Percentiles rank a stretch among this genome's conserved stretches.
Conservation (phyloP, 2,797 vertebrate species). For the Parotocinclus haroldoi region DNA sequence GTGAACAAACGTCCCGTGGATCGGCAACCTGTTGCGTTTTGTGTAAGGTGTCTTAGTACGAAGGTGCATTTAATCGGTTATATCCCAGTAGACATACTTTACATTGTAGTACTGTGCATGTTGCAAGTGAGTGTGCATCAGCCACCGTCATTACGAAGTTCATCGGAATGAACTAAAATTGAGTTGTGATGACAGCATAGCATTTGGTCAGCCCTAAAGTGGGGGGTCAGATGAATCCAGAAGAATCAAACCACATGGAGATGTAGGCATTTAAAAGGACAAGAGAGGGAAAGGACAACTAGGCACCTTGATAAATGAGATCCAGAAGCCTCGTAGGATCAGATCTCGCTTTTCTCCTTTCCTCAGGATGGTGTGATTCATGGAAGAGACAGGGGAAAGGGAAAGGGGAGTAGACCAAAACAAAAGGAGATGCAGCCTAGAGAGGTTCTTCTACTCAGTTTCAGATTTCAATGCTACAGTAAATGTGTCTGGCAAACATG, state of each 20-base stretch:
- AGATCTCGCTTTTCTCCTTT: constrained; percentile 37
- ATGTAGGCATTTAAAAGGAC: constrained; percentile 16
- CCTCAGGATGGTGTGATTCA: constrained; percentile 52
- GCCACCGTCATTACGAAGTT: constrained; percentile 16
- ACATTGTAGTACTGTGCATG: constrained; percentile 16
- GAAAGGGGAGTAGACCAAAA: constrained; percentile 19
- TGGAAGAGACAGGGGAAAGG: constrained; percentile 49
- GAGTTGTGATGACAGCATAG: constrained; percentile 36
- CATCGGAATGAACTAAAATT: constrained; percentile 4
- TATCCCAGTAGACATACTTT: constrained; percentile 13
- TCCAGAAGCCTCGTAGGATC: constrained; percentile 38
- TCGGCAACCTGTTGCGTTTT: constrained; percentile 30
- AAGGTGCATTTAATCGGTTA: not conserved
- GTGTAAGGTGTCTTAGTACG: constrained; percentile 25
- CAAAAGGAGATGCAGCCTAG: constrained; percentile 9
- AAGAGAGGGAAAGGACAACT: constrained; percentile 36
- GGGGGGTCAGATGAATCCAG: constrained; percentile 31
- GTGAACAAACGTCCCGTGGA: constrained; percentile 30
- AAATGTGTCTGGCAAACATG: no score
- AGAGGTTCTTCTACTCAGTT: constrained; percentile 1
- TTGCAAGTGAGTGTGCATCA: constrained; percentile 19
- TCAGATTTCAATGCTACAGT: not conserved
- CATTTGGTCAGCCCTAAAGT: constrained; percentile 36
- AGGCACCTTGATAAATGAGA: constrained; percentile 51
- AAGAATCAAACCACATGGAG: constrained; percentile 35